Base-by-base conservation (phyloP, 1,140 invertebrate genomes). In the Caenorhabditis latens region DNA sequence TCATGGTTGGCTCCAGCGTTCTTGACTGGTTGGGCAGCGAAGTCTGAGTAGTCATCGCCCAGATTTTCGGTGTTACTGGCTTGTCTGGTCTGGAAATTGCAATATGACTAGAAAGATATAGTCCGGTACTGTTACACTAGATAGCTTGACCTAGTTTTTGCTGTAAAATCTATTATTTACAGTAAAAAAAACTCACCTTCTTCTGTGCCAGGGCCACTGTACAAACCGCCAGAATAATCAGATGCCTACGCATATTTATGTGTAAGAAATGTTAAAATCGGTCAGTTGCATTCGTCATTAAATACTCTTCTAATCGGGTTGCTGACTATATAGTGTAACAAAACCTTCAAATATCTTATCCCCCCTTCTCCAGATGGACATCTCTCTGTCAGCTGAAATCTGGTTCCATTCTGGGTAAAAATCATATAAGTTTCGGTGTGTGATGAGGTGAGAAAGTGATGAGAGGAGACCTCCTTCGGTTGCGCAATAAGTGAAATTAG, bases 401-500 rank as follows among this genome's bases (percentile, higher is more conserved):
- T 79, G 71, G 71, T 79, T 79, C 46, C 19, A 32, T 32, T 32
- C 32, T 32, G 32, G 32, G 32, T 32, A 32, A 32, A 32, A 32
- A 32, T 32, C 32, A 32, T 32, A 32, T 32, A 32, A 32, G 32
- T 32, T 32, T 32, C 32, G 32, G 32, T 50, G 71, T n/a, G 71
- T 79, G 5, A 42, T 50, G 32, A 79, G 71, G 46, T 79, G 71
- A 32, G 46, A 50, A 48, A 50, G 46, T 53, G 46, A 79, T 79
- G 46, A 32, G 3, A 11, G 24, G 24, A 42, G 71, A 79, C 71
- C 16, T 13, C 40, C 65, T 40, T 71, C 65, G 40, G 14, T 79
- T 79, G 71, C 71, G 71, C 71, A 79, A 79, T 79, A 79, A 79
- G 71, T 79, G 71, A 79, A 79, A 79, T 11, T 11, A 24, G 71